Conservation (phyloP, 2,113 vertebrate species). For the Gymnorhina tibicen region DNA sequence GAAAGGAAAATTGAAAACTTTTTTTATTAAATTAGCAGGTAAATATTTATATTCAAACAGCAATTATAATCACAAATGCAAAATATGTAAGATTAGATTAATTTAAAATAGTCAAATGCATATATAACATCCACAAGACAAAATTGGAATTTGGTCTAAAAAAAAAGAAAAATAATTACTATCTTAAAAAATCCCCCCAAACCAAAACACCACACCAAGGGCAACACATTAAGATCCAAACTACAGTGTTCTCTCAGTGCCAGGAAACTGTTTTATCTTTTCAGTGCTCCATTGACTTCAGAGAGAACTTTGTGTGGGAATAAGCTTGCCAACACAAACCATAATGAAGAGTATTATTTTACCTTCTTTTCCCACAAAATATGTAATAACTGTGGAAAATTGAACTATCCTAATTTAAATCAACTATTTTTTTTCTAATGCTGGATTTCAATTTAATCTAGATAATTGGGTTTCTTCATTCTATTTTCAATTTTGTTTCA, state of each 20-base stretch:
- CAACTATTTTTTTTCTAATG: neutral
- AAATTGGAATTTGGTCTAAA: neutral
- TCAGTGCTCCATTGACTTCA: neutral
- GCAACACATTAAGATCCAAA: neutral
- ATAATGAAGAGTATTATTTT: neutral
- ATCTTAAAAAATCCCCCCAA: neutral
- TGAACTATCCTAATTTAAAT: conserved; percentile 5
- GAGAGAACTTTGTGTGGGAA: neutral
- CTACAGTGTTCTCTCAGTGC: neutral
- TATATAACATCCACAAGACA: neutral
- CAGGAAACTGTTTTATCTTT: neutral
- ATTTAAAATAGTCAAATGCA: conserved; percentile 3
- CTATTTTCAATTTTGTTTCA: neutral
- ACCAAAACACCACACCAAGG: neutral
- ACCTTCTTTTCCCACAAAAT: neutral
- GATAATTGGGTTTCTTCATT: neutral
- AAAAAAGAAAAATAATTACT: neutral
- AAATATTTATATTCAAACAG: neutral
- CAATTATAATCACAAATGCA: neutral
- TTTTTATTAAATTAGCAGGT: neutral
- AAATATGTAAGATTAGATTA: neutral
- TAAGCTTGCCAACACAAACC: neutral
- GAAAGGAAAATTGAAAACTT: neutral
- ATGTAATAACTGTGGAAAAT: neutral
- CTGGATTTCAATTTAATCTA: neutral